Evolutionary conservation across 2,797 vertebrate species (phyloP), one percentile per base, ranked within the genome.

Genomic region (Sardinella longiceps): DNA sequence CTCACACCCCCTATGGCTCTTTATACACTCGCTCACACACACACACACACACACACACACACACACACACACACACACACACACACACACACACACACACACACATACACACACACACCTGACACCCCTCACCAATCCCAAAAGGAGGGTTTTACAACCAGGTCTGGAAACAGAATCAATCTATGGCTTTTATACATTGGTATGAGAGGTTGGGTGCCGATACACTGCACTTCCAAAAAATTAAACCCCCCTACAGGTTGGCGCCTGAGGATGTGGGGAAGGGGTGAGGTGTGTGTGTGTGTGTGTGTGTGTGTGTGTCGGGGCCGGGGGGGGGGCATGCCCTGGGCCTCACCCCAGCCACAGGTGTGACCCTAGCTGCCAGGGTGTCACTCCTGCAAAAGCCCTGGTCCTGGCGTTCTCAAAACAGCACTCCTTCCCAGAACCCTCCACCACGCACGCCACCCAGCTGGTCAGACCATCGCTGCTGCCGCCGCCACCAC

Each of bases 291-390:
- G 45, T 45, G 45, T 45, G 45, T 45, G 45, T 45, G 46, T 6
- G 46, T 7, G 46, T 6, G 46, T 46, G 46, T 1, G 46, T 45
- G 45, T 45, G 45, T 51, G 51, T 2, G 3, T 15, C 20, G n/a
- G 56, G 7, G 18, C 4, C n/a, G 56, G 56, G 56, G n/a, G n/a
- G n/a, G n/a, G n/a, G n/a, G n/a, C 28, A 11, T 66, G 60, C 60
- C 60, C 60, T n/a, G 28, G 30, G 60, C 63, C 85, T 63, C 89
- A 91, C 87, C 91, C 91, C 85, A 89, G 88, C 85, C 82, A 87
- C 91, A 93, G 92, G 91, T 92, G 92, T 91, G 90, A 92, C 89
- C 84, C 80, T 81, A 85, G 86, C 46, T 10, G 87, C 51, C 48
- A 10, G 77, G 86, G 89, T 58, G 87, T 86, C 81, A 84, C 53